Evolutionary conservation across 2,797 vertebrate genomes (phyloP).

Genomic region (Acanthiza pusilla): DNA sequence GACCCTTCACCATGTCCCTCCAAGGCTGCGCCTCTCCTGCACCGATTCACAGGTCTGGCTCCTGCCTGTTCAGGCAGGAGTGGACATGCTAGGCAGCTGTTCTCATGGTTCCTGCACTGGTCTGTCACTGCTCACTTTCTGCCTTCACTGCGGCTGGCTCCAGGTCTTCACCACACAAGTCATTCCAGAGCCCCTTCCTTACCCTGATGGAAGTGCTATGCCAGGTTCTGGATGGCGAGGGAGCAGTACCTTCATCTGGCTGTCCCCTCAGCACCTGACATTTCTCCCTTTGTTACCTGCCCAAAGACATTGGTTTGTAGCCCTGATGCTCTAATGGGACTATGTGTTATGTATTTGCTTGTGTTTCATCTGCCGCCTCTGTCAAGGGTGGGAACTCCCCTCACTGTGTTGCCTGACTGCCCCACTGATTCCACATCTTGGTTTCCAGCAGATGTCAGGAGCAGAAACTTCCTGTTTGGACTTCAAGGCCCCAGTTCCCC

Average conservation of each 20-base stretch:
- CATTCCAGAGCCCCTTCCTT: neutral
- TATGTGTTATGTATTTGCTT: neutral
- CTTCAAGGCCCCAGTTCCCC: neutral
- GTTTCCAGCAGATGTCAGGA: neutral
- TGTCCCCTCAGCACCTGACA: neutral
- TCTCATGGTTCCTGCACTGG: neutral
- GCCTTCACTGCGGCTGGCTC: neutral
- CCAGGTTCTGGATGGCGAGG: neutral
- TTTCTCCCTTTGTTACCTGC: neutral
- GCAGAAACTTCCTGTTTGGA: neutral
- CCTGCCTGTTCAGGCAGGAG: neutral
- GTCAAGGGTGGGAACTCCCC: neutral
- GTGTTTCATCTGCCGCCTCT: neutral
- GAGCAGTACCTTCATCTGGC: neutral
- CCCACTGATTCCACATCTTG: neutral
- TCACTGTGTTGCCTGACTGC: neutral
- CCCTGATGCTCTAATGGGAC: neutral
- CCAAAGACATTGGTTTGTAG: neutral
- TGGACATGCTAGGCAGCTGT: neutral
- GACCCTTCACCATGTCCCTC: neutral
- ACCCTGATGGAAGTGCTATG: neutral
- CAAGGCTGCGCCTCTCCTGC: neutral
- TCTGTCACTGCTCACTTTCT: neutral
- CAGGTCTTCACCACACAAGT: neutral
- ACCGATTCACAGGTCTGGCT: neutral